phyloP scores from a whole-genome alignment of 2,797 vertebrate genomes.

The Selene dorsalis region DNA sequence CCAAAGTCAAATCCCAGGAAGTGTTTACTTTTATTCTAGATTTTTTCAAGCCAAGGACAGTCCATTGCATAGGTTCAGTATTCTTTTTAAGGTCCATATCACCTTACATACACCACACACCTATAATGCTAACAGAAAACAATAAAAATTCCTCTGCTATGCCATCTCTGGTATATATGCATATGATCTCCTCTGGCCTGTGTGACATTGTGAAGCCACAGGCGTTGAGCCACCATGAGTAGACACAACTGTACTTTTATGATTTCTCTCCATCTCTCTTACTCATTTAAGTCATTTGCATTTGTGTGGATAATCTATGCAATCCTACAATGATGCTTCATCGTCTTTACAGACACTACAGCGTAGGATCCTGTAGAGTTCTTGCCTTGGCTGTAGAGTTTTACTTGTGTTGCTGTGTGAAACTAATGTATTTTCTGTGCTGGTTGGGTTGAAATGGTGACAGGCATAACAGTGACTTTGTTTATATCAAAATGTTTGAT shows the following conservation, averaged over 20 bases:
- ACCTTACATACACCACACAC: conserved; percentile 21
- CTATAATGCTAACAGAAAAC: conserved; percentile 7
- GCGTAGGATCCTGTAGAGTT: conserved; percentile 69
- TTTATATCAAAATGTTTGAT: conserved; percentile 58
- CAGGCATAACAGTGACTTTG: conserved; percentile 44
- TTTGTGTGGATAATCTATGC: conserved; percentile 82
- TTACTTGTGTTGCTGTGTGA: conserved; percentile 74
- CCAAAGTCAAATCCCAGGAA: conserved; percentile 22
- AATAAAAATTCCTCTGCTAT: conserved; percentile 28
- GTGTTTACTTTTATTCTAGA: conserved; percentile 23
- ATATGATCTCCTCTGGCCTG: neutral
- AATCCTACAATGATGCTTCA: conserved; percentile 70
- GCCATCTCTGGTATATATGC: conserved; percentile 15
- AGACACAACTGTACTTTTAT: conserved; percentile 21
- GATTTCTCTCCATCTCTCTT: conserved; percentile 12
- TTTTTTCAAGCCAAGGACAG: conserved; percentile 23
- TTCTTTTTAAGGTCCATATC: conserved; percentile 5
- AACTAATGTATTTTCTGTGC: conserved; percentile 68
- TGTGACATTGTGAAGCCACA: conserved; percentile 28
- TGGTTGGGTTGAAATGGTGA: conserved; percentile 52
- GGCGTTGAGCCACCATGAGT: conserved; percentile 23
- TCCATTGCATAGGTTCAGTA: neutral
- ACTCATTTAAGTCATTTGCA: conserved; percentile 68
- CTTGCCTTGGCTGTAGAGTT: conserved; percentile 73
- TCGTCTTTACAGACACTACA: conserved; percentile 62